Base-by-base conservation (phyloP, 1,140 invertebrate genomes). In the Temnothorax curvispinosus region DNA sequence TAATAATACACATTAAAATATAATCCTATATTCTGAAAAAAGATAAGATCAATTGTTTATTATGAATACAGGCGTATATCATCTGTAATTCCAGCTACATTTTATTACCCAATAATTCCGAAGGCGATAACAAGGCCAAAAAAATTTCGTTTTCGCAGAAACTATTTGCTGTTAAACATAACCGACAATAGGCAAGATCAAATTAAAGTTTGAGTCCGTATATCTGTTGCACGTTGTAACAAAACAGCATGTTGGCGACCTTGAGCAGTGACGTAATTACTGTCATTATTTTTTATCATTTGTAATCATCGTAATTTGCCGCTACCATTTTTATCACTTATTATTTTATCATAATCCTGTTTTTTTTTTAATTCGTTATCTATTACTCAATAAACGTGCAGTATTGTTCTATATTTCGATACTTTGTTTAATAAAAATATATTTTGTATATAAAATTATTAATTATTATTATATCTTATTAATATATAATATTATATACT, bases 281-380 rank as follows among this genome's bases (percentile, higher is more conserved):
- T 4, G 41, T 82, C 11, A 74, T 82, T 82, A 82, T 74, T 60
- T 27, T 82, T 82, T 82, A 82, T 82, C 80, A 82, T n/a, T 38
- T 74, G 47, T 56, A 18, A 32, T 82, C 65, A 38, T 82, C 52
- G 15, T 35, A 82, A 82, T 60, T 74, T 35, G 6, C 21, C 8
- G 5, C 0, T 4, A n/a, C 50, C 11, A 47, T 35, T 35, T 58
- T 44, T 58, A 47, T 58, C 18, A 3, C 11, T 32, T 41, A 69
- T 76, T 18, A 60, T 80, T 32, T 47, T 4, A 71, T 56, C 27
- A 18, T 65, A 41, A 58, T 44, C 3, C 18, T 9, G 1, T 52
- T 38, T 38, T 32, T 35, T 65, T 1, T 65, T 38, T 15, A 27
- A 27, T 71, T 58, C 11, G 3, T n/a, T 82, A 35, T n/a, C 4